Base-by-base conservation (phyloP, 1,140 invertebrate genomes). In the Nymphalis io region DNA sequence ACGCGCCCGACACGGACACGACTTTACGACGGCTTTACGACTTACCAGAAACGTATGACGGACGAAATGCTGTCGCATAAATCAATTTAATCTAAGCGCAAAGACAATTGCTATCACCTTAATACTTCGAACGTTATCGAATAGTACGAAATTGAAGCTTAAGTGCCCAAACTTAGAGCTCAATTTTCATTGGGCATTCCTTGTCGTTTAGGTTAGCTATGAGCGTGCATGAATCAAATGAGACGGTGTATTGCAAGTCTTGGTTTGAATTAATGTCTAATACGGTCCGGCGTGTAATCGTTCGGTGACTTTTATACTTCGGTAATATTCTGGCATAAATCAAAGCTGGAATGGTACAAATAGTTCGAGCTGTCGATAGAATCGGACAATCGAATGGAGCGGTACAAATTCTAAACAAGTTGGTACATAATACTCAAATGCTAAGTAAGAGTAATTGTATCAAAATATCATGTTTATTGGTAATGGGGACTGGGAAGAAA, bases 31-130 rank as follows among this genome's bases (percentile, higher is more conserved):
- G 63, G 64, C 72, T 84, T 81, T 80, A 78, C 76, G 81, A 82
- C 59, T 73, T 76, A 74, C 73, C 73, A 68, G 77, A 78, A 81
- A 51, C 58, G 44, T 55, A 46, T 78, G 80, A 82, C 75, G 70
- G 74, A 79, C 73, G 72, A 44, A 75, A 70, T 51, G 55, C 62
- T 72, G 74, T 70, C 73, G 51, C 79, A 79, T 84, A 84, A 84
- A 84, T 84, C 80, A 82, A 79, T 82, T 81, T 78, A 81, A 78
- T 80, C 74, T 77, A 61, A 60, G 55, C 59, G 74, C 73, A 75
- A 77, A 78, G 81, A 83, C 81, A 83, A 83, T 81, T 80, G 76
- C 74, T 62, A 69, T 58, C 70, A 67, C 60, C 55, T 33, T 51
- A 40, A 64, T 23, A 62, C 55, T 59, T 21, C 60, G 20, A 42